Percentiles rank a stretch among this genome's conserved stretches.
These are phyloP conservation scores for Ambastaia sidthimunki DNA, from an alignment of 2,797 vertebrate genomes.

Conservation along the genomic window DNA sequence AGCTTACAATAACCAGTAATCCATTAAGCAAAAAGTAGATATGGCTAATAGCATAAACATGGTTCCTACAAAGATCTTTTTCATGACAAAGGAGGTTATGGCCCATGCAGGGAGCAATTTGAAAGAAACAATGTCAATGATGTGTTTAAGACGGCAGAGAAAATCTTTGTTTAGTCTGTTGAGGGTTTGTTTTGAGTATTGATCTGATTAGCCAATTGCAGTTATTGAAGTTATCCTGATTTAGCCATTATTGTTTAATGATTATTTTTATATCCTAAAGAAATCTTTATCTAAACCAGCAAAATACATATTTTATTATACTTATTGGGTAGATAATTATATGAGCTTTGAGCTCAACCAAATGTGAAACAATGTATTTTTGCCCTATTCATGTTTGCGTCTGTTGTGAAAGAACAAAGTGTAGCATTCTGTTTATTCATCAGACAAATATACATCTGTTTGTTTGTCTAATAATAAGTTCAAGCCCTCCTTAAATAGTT, in stretches of 20 bases:
- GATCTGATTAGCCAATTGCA: constrained; percentile 33
- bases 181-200: constrained; percentile 11
- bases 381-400: constrained; percentile 4
- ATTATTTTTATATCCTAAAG: not conserved
- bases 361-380: constrained; percentile 2
- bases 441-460: too few species aligned
- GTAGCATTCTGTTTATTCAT: constrained; percentile 5
- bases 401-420: constrained; percentile 13
- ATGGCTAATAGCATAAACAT: constrained; percentile 51
- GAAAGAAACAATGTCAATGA: constrained; percentile 40
- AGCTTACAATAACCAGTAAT: constrained; percentile 45
- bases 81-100: constrained; percentile 38
- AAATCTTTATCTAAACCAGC: too few species aligned
- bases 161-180: constrained; percentile 34
- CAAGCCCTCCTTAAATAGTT: constrained; percentile 47
- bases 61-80: constrained; percentile 51
- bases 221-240: constrained; percentile 3
- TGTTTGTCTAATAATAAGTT: constrained; percentile 46
- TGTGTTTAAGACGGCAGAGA: constrained; percentile 39
- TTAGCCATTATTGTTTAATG: too few species aligned
- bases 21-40: constrained; percentile 53
- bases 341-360: not conserved
- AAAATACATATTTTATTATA: not conserved
- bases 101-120: constrained; percentile 21
- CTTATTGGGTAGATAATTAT: not conserved